These are phyloP conservation scores for Gastrophysa polygoni DNA, from an alignment of 2,888 invertebrate species.

Conservation along the genomic window DNA sequence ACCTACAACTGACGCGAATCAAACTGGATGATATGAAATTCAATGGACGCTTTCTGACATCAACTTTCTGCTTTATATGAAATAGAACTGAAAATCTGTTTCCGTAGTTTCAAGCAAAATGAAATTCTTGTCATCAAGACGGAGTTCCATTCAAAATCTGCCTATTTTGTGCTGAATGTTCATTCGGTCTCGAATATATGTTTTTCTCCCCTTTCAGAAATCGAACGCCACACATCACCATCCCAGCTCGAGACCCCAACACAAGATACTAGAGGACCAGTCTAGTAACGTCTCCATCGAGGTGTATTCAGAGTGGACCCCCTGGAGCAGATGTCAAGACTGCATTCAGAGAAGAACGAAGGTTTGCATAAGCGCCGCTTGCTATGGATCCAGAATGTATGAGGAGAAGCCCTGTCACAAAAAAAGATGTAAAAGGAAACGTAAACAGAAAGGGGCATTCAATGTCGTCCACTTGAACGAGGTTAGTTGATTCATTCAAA, in stretches of 20 bases:
- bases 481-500: slow-evolving; percentile 34
- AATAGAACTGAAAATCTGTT: too few species aligned
- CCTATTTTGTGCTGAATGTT: too few species aligned
- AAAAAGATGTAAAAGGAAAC: slow-evolving; percentile 56
- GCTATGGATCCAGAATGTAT: slow-evolving; percentile 49
- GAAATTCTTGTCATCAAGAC: too few species aligned
- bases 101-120: too few species aligned
- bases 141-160: too few species aligned
- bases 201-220: slow-evolving; percentile 5
- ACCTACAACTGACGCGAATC: too few species aligned
- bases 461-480: slow-evolving; percentile 48
- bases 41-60: too few species aligned
- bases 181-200: too few species aligned
- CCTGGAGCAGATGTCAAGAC: slow-evolving; percentile 53
- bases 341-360: slow-evolving; percentile 78
- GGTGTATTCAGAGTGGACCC: slow-evolving; percentile 47
- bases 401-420: slow-evolving; percentile 56
- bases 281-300: background rate
- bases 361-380: slow-evolving; percentile 61
- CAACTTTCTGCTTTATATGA: too few species aligned
- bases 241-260: background rate
- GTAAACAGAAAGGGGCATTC: slow-evolving; percentile 51
- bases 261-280: slow-evolving; percentile 2
- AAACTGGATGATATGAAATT: too few species aligned
- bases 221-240: slow-evolving; percentile 9